A percentile compares a stretch with the other conserved stretches of the same genome.
These are phyloP conservation scores for Diaperis boleti DNA, from an alignment of 2,888 invertebrate species.

Conservation along the genomic window DNA sequence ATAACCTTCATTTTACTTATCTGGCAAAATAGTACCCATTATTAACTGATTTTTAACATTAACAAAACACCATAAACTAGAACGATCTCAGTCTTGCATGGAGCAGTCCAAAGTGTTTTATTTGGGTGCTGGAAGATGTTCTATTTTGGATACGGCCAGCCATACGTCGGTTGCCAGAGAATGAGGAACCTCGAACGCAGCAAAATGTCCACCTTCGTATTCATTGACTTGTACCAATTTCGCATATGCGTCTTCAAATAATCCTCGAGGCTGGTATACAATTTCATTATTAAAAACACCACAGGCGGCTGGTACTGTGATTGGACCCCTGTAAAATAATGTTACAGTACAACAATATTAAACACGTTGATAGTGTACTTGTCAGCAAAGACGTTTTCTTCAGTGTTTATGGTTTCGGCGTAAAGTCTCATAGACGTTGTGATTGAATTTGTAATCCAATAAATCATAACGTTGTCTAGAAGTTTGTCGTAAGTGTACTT, in stretches of 20 bases:
- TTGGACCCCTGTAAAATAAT: constrained; percentile 68
- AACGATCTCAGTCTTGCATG: not conserved
- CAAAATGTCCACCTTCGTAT: constrained; percentile 87
- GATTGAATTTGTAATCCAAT: constrained; percentile 80
- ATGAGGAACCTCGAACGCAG: constrained; percentile 83
- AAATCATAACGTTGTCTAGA: constrained; percentile 84
- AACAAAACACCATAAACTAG: no score
- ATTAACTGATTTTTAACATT: no score
- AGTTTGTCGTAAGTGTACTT: constrained; percentile 78
- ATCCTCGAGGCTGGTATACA: constrained; percentile 69
- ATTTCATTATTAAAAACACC: constrained; percentile 81
- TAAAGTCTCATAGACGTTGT: constrained; percentile 83
- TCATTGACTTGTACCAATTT: constrained; percentile 78
- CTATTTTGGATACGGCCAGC: constrained; percentile 41
- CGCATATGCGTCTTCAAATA: constrained; percentile 71
- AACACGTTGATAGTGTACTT: constrained; percentile 45
- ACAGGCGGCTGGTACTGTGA: constrained; percentile 78
- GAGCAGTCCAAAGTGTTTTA: not conserved
- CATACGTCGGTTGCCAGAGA: constrained; percentile 78
- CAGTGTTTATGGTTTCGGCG: constrained; percentile 69
- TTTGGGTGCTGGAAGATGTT: constrained; percentile 6
- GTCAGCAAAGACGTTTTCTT: constrained; percentile 42
- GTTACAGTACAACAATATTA: constrained; percentile 4
- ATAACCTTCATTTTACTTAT: no score
- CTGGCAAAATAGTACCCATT: no score